Evolutionary conservation across 2,888 invertebrate species (phyloP), one percentile per base, ranked within the genome.

Genomic region (Willowsia nigromaculata): DNA sequence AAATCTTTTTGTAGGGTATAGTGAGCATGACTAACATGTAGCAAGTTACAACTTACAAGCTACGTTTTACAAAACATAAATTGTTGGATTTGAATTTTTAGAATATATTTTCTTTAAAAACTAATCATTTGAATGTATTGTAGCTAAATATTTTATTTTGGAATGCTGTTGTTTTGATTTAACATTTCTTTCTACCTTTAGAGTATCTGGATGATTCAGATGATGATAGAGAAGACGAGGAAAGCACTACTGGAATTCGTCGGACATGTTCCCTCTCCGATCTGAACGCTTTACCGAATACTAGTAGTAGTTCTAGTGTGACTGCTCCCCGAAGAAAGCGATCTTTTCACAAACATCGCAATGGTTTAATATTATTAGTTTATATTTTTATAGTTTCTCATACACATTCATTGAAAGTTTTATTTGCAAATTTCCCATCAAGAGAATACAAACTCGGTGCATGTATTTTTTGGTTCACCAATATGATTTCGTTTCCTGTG

Each of bases 261-360:
- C 95, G 97, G 92, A 96, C 97, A 93, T 96, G 96, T 94, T 97
- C 97, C 88, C 95, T 97, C 93, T 96, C 96, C 93, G 97, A 97
- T 94, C 95, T 96, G 92, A 96, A 96, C 87, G 92, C 59, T 88
- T 82, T 92, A 40, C 90, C 92, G 25, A 90, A 68, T 85, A 47
- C 89, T 85, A 80, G 68, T 65, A 71, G 87, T 59, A 86, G 68
- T 87, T 89, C 87, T 87, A 90, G 86, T 83, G 85, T 81, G 50
- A 80, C 91, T 40, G 87, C 84, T 40, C 88, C 90, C 56, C 86
- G 92, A 78, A 89, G 92, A 85, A 92, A 92, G 59, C 89, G 92
- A 89, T 92, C 92, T 33, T 92, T 92, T 81, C 92, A 91, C 91
- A 91, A 85, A 91, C 92, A 92, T 90, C 91, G 92, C 90, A 92